phyloP scores from a whole-genome alignment of 1,140 invertebrate species.

The Paracyclopina nana region DNA sequence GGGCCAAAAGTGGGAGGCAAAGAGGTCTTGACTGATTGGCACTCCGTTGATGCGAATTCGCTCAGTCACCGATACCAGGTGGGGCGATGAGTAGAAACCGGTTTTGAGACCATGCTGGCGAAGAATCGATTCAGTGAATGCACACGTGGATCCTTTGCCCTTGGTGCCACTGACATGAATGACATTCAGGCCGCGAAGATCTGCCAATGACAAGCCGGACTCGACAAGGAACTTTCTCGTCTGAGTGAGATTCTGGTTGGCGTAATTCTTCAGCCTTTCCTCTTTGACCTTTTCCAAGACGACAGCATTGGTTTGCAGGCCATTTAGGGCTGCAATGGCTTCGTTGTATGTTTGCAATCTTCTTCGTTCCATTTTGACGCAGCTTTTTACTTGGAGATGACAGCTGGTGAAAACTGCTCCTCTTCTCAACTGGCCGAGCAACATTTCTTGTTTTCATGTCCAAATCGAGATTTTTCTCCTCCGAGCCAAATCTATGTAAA shows the following conservation, averaged over 20 bases:
- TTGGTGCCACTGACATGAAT: slow-evolving; percentile 89
- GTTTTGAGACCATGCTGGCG: slow-evolving; percentile 62
- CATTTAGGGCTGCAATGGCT: not conserved
- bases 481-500: no score
- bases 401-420: no score
- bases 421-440: no score
- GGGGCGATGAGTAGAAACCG: slow-evolving; percentile 90
- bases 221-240: slow-evolving; percentile 26
- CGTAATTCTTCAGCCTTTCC: not conserved
- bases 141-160: slow-evolving; percentile 64
- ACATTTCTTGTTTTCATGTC: no score
- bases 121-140: slow-evolving; percentile 73
- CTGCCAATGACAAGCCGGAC: not conserved
- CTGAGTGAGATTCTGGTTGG: slow-evolving; percentile 1
- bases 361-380: no score
- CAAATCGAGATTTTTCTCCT: no score
- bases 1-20: slow-evolving; percentile 60
- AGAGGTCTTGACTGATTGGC: slow-evolving; percentile 47
- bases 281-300: slow-evolving; percentile 12
- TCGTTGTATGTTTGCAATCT: not conserved
- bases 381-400: no score
- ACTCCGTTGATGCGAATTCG: slow-evolving; percentile 69
- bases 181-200: slow-evolving; percentile 37
- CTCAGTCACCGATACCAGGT: slow-evolving; percentile 76
- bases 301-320: slow-evolving; percentile 20